Conservation (phyloP, 2,888 invertebrate genomes). For the Patella depressa region DNA sequence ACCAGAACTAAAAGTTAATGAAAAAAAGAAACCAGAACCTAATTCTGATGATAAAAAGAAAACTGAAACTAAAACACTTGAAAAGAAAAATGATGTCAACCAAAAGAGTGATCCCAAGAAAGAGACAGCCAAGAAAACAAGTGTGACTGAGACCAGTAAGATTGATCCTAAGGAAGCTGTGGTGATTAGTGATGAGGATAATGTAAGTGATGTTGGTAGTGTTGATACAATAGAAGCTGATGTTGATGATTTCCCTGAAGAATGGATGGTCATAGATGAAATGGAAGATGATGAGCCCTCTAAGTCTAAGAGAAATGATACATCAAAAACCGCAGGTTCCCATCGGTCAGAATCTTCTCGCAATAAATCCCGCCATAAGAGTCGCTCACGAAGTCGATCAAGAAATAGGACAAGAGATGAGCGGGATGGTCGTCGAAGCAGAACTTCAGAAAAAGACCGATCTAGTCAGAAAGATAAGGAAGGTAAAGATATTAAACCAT, state of each 20-base stretch:
- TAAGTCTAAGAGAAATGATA: background rate
- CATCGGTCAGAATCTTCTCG: background rate
- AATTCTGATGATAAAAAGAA: background rate
- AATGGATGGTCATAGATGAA: conserved; percentile 30
- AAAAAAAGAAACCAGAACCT: background rate
- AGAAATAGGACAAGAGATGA: background rate
- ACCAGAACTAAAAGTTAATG: background rate
- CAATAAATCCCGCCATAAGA: background rate
- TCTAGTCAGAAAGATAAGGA: too few species aligned
- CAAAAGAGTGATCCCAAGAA: background rate
- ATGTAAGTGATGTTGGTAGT: conserved; percentile 10
- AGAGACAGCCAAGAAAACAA: background rate
- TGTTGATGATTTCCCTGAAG: conserved; percentile 28
- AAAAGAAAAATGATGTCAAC: too few species aligned
- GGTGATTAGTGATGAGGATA: background rate
- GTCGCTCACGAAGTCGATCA: background rate
- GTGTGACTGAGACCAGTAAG: background rate
- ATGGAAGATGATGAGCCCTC: conserved; percentile 18
- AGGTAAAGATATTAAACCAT: background rate
- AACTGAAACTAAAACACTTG: background rate
- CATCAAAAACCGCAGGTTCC: background rate
- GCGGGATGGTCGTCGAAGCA: background rate
- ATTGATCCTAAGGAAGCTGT: background rate
- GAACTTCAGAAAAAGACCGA: background rate
- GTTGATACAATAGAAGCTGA: conserved; percentile 21